These are phyloP conservation scores for Tetheella fluctuosa DNA, from an alignment of 2,888 invertebrate genomes.

Conservation along the genomic window DNA sequence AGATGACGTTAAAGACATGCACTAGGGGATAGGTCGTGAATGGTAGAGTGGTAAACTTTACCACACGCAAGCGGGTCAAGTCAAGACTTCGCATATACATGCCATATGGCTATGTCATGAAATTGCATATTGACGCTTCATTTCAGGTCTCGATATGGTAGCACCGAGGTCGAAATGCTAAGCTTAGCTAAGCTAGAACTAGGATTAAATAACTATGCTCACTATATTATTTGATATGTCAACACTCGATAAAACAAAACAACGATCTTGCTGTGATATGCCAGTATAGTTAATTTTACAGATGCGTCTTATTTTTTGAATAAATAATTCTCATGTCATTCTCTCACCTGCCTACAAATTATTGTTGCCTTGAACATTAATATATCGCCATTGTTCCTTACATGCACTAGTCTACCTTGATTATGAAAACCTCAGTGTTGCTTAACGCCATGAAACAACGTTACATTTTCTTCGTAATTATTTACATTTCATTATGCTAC, in stretches of 20 bases:
- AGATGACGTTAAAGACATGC: neutral
- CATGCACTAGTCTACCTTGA: slow-evolving; percentile 39
- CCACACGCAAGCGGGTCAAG: slow-evolving; percentile 57
- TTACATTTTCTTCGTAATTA: slow-evolving; percentile 27
- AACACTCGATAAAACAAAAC: neutral
- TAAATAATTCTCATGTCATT: slow-evolving; percentile 3
- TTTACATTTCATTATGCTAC: slow-evolving; percentile 46
- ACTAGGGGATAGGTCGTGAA: slow-evolving; percentile 3
- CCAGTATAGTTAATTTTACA: neutral
- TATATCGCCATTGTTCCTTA: slow-evolving; percentile 30
- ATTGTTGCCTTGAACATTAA: slow-evolving; percentile 22
- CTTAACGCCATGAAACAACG: slow-evolving; percentile 26
- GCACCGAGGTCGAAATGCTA: slow-evolving; percentile 34
- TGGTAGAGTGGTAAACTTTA: slow-evolving; percentile 23
- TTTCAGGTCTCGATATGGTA: slow-evolving; percentile 53
- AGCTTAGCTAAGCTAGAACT: neutral
- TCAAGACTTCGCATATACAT: slow-evolving; percentile 44
- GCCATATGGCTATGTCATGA: slow-evolving; percentile 59
- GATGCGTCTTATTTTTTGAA: neutral
- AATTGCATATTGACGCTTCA: slow-evolving; percentile 60
- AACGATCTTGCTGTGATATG: neutral
- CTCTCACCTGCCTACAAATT: slow-evolving; percentile 21
- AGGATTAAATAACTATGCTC: neutral
- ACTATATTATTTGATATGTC: neutral
- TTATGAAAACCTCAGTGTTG: slow-evolving; percentile 35